Evolutionary conservation across 2,888 invertebrate species (phyloP), one percentile per base, ranked within the genome.

Genomic region (Hetaerina titia): DNA sequence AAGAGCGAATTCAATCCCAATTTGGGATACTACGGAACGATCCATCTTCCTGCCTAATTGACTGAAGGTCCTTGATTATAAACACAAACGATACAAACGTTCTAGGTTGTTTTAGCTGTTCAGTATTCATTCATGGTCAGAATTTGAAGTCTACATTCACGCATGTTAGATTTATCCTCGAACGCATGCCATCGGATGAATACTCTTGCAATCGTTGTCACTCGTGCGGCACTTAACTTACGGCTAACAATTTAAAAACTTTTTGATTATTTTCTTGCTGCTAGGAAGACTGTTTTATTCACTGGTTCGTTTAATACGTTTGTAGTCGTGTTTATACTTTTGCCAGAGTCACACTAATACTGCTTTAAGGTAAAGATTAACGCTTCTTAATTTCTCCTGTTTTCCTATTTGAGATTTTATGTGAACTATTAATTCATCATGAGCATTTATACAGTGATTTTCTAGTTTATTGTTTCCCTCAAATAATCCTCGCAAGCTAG

Each of bases 1-100:
- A 81, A 81, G 81, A 81, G 31, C 11, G 81, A 81, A 81, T 81
- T 31, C 81, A 81, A 81, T 81, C 81, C 81, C 81, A 81, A 81
- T 81, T 81, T 81, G 31, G 81, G 25, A 81, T 31, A 9, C 31
- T 25, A 11, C 81, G 81, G 81, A 22, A 31, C 25, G 81, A 81
- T 81, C 31, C 81, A 81, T 81, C 81, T 81, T 31, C 13, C n/a
- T 25, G 81, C 81, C 81, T 81, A 81, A 81, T 81, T 31, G 81
- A 81, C 81, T 81, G 31, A 81, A 22, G 81, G 81, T 31, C 81
- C 81, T 81, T 81, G 81, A 81, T 81, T 81, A 31, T 81, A 31
- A 81, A 81, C 2, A 81, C 13, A 81, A 81, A 81, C 25, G 81
- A 81, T 81, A 31, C 81, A 11, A n/a, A 81, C 81, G 81, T 81